phyloP scores from a whole-genome alignment of 2,888 invertebrate species.

The Leucania comma region DNA sequence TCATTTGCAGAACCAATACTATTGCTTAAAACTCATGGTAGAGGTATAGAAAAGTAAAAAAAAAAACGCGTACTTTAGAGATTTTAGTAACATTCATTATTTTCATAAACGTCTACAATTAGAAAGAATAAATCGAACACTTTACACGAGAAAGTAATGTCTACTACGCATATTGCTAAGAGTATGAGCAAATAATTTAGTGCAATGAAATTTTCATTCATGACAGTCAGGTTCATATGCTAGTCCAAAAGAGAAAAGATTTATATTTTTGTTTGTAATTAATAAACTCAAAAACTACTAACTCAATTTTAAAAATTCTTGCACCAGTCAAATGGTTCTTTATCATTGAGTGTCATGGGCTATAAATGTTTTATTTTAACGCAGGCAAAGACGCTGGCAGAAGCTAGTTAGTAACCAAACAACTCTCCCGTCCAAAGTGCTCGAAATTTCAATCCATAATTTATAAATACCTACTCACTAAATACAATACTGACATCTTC shows the following conservation, averaged over 20 bases:
- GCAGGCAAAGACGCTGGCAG: too few relatives aligned
- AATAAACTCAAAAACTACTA: too few relatives aligned
- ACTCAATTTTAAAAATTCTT: too few relatives aligned
- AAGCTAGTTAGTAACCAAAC: not conserved
- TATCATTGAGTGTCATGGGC: too few relatives aligned
- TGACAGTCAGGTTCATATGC: constrained; percentile 1
- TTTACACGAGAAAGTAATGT: constrained; percentile 25
- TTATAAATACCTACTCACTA: constrained; percentile 81
- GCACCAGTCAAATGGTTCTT: too few relatives aligned
- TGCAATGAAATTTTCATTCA: not conserved
- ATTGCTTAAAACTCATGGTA: too few relatives aligned
- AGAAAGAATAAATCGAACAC: constrained; percentile 29
- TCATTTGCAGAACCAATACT: too few relatives aligned
- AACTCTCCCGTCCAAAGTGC: constrained; percentile 44
- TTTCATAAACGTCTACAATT: constrained; percentile 50
- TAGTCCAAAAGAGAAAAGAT: too few relatives aligned
- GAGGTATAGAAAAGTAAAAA: constrained; percentile 50
- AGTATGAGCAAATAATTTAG: not conserved
- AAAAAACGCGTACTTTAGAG: constrained; percentile 40
- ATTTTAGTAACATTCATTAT: constrained; percentile 55
- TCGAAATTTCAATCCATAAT: constrained; percentile 49
- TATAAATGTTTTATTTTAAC: too few relatives aligned
- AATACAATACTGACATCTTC: constrained; percentile 84
- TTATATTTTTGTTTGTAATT: too few relatives aligned
- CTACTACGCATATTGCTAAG: not conserved